Evolutionary conservation across 2,113 vertebrate species (phyloP).

Genomic region (Tretioscincus oriximinensis): DNA sequence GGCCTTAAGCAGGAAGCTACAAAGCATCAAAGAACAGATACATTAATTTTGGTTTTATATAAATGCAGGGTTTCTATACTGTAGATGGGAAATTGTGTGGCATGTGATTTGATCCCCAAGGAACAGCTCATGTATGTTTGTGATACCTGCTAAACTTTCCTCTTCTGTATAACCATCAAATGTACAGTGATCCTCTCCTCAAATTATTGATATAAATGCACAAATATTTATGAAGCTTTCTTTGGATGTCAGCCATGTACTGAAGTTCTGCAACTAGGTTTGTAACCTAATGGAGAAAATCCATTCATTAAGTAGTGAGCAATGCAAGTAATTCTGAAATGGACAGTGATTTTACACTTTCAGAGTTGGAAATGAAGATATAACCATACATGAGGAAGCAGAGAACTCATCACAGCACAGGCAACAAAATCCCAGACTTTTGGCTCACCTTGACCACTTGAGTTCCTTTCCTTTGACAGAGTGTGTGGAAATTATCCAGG

Average conservation of each 20-base stretch:
- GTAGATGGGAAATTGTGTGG: too few relatives aligned
- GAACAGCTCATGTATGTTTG: too few relatives aligned
- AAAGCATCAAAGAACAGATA: too few relatives aligned
- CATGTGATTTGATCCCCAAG: too few relatives aligned
- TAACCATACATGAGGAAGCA: too few relatives aligned
- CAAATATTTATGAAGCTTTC: neutral
- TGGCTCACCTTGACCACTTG: neutral
- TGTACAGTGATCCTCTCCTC: too few relatives aligned
- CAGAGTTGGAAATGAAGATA: neutral
- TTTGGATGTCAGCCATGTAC: neutral
- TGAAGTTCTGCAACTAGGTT: neutral
- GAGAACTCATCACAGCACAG: too few relatives aligned
- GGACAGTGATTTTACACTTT: neutral
- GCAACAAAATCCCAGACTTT: neutral
- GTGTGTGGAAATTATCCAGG: neutral
- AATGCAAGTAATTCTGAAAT: neutral
- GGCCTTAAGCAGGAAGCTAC: neutral
- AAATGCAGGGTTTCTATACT: too few relatives aligned
- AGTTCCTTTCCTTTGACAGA: neutral
- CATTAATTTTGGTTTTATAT: too few relatives aligned
- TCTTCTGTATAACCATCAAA: too few relatives aligned
- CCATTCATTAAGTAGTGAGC: neutral
- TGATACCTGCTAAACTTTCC: too few relatives aligned
- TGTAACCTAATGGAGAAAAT: neutral
- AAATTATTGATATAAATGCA: too few relatives aligned